A percentile compares a stretch with the other conserved stretches of the same genome.
These are phyloP conservation scores for Myoxocephalus aenaeus DNA, from an alignment of 2,797 vertebrate species.

Conservation along the genomic window DNA sequence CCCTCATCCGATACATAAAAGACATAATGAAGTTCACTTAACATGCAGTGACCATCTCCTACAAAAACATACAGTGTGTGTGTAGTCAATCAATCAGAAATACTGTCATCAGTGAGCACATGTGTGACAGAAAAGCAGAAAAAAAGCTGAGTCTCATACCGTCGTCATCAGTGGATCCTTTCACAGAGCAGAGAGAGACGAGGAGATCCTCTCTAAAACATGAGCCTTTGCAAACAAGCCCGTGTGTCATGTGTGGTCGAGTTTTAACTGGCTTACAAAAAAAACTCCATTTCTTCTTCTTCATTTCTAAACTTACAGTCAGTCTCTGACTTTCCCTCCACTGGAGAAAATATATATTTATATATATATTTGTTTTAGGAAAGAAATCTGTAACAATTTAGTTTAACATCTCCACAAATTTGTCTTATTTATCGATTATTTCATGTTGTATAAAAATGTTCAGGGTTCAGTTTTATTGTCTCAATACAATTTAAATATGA, in stretches of 20 bases:
- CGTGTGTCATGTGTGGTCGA: constrained; percentile 68
- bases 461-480: not conserved
- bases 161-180: constrained; percentile 78
- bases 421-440: too few species aligned
- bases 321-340: not conserved
- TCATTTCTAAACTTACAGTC: not conserved
- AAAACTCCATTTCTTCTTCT: constrained; percentile 64
- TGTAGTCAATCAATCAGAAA: too few species aligned
- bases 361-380: not conserved
- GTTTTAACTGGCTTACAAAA: constrained; percentile 76
- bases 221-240: constrained; percentile 78
- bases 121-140: not conserved
- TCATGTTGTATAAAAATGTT: too few species aligned
- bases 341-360: constrained; percentile 33
- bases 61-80: not conserved
- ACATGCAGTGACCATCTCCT: not conserved
- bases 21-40: not conserved
- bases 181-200: constrained; percentile 57
- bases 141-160: constrained; percentile 75
- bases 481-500: not conserved
- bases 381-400: not conserved
- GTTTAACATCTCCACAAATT: too few species aligned
- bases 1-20: too few species aligned
- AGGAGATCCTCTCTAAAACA: constrained; percentile 59
- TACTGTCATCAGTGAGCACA: not conserved